Evolutionary conservation across 1,140 invertebrate genomes (phyloP), one percentile per base, ranked within the genome.

Genomic region (Hylaeus anthracinus): DNA sequence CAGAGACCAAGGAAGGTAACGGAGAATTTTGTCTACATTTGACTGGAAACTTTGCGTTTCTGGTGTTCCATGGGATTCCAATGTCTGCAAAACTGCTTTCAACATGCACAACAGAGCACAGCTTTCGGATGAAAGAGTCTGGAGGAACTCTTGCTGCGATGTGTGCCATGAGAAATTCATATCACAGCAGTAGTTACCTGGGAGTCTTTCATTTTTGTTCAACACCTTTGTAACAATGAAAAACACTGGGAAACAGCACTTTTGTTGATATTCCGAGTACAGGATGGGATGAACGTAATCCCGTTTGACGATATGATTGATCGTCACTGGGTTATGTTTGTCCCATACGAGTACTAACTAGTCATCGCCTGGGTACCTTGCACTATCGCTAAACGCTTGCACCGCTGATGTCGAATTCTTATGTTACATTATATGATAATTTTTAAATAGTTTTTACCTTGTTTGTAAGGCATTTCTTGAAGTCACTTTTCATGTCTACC

Each of bases 401-500:
- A 66, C 41, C 1, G 3, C 39, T 51, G 5, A 53, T 51, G 8
- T 45, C 69, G 43, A 4, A 26, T 61, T 60, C 26, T 3, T 60
- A 51, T 41, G 6, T 43, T n/a, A 69, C 41, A 4, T 12, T 60
- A 53, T 48, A 0, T 51, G 10, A 37, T 48, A n/a, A 39, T 5
- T 69, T 37, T 60, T n/a, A n/a, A 67, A 10, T 5, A 14, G 26
- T 53, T 67, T 55, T 94, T 94, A 98, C 97, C 95, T 98, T 99
- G 90, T 96, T 98, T n/a, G 95, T 95, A 0, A 99, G 95, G 88
- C 98, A 99, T 0, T 95, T 93, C 9, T 94, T 92, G 92, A 99
- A 99, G 92, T 99, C 98, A 48, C 94, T 90, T 89, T 98, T 98
- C 97, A 99, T 99, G 53, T 97, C 96, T 0, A 95, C 93, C 0